Percentiles rank a stretch among this genome's conserved stretches.
phyloP scores from a whole-genome alignment of 2,888 invertebrate species.

The Hermaeophaga mercurialis region DNA sequence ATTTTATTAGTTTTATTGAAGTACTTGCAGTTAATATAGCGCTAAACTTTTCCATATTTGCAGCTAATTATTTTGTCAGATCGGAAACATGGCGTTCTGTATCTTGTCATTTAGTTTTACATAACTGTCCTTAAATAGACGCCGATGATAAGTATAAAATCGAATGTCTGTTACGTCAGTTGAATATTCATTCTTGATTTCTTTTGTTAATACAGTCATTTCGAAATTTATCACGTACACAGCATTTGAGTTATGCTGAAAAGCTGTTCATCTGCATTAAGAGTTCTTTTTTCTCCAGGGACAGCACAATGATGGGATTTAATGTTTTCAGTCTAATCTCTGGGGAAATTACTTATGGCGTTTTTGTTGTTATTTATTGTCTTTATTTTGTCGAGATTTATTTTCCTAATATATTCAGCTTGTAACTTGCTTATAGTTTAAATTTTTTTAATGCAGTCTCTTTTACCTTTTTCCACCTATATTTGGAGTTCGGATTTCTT shows the following conservation, averaged over 20 bases:
- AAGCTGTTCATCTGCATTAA: constrained; percentile 24
- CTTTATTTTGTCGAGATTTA: neutral
- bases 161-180: constrained; percentile 24
- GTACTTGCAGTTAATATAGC: neutral
- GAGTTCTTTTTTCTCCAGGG: constrained; percentile 13
- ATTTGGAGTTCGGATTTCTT: too few species aligned
- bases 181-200: constrained; percentile 28
- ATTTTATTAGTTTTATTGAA: too few species aligned
- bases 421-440: too few species aligned
- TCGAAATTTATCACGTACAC: constrained; percentile 34
- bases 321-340: constrained; percentile 18
- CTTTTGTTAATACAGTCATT: constrained; percentile 32
- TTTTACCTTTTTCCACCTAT: too few species aligned
- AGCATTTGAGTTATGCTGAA: constrained; percentile 22
- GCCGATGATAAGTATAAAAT: constrained; percentile 25
- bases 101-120: constrained; percentile 23
- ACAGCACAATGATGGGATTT: constrained; percentile 18
- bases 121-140: constrained; percentile 23
- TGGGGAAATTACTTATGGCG: constrained; percentile 9
- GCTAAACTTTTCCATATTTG: constrained; percentile 4
- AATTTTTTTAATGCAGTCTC: too few species aligned
- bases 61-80: constrained; percentile 23
- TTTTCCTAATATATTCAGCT: too few species aligned
- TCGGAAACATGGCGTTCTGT: constrained; percentile 16
- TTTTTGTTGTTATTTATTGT: constrained; percentile 9